phyloP scores from a whole-genome alignment of 92 coral and sea anemone species.

The Chrysogorgia sp. region DNA sequence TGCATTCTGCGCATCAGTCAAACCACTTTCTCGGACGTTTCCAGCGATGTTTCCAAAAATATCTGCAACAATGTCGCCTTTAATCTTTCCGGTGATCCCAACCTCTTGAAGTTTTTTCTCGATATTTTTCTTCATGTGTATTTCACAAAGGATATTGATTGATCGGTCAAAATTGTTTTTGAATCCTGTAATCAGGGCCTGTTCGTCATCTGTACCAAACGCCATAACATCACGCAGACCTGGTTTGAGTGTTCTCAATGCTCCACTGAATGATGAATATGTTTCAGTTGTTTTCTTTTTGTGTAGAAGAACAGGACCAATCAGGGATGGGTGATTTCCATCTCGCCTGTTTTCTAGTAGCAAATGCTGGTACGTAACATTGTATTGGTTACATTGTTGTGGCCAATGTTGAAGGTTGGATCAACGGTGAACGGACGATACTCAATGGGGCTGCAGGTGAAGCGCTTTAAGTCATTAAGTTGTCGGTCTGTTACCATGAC shows the following conservation, averaged over 20 bases:
- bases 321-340: conserved; percentile 40
- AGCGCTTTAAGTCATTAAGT: conserved; percentile 44
- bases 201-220: conserved; percentile 47
- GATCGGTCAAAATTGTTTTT: conserved; percentile 21
- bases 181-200: conserved; percentile 26
- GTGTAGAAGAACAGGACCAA: conserved; percentile 42
- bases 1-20: conserved; percentile 25
- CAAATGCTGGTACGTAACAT: conserved; percentile 52
- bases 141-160: conserved; percentile 15
- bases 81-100: neutral
- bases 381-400: conserved; percentile 39
- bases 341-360: conserved; percentile 34
- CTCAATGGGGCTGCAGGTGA: conserved; percentile 45
- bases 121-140: conserved; percentile 20
- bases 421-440: conserved; percentile 46
- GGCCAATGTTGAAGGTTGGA: conserved; percentile 54
- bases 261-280: conserved; percentile 26
- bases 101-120: conserved; percentile 22
- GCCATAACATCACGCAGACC: conserved; percentile 23
- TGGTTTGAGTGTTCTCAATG: conserved; percentile 38
- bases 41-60: conserved; percentile 28
- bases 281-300: conserved; percentile 28
- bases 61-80: conserved; percentile 22
- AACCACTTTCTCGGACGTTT: conserved; percentile 27
- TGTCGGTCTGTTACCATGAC: conserved; percentile 48